Conservation (phyloP, 2,888 invertebrate genomes). For the Tachystola acroxantha region DNA sequence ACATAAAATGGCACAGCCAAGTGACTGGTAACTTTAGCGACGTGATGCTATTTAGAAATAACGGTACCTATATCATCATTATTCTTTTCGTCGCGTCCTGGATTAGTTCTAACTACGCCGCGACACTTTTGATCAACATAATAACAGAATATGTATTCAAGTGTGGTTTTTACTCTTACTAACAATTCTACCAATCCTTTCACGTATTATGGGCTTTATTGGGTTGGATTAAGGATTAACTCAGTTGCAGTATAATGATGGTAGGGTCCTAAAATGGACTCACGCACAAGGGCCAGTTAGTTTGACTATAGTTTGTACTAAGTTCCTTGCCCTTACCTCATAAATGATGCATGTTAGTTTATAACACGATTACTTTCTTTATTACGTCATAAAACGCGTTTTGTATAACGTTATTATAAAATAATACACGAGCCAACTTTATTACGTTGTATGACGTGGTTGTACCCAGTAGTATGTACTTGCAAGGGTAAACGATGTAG, state of each 20-base stretch:
- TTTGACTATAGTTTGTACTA: slow-evolving; percentile 10
- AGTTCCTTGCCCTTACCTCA: slow-evolving; percentile 31
- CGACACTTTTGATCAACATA: slow-evolving; percentile 64
- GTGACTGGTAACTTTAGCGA: too few species aligned
- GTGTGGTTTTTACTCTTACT: slow-evolving; percentile 34
- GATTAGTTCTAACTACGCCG: slow-evolving; percentile 45
- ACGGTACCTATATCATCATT: not conserved
- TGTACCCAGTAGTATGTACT: too few species aligned
- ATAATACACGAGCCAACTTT: slow-evolving; percentile 4
- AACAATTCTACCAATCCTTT: slow-evolving; percentile 18
- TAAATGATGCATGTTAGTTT: slow-evolving; percentile 40
- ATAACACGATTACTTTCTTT: slow-evolving; percentile 30
- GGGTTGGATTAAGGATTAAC: not conserved
- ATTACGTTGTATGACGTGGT: not conserved
- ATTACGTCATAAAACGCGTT: slow-evolving; percentile 14
- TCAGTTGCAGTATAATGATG: not conserved
- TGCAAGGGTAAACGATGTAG: not conserved
- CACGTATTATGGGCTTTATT: slow-evolving; percentile 4
- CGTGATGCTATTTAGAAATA: too few species aligned
- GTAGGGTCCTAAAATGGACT: slow-evolving; percentile 33
- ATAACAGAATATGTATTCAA: slow-evolving; percentile 70
- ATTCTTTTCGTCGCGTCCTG: not conserved
- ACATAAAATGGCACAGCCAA: too few species aligned
- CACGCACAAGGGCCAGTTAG: slow-evolving; percentile 18
- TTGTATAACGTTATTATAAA: slow-evolving; percentile 11